Evolutionary conservation across 2,888 invertebrate genomes (phyloP).

Genomic region (Augochlorella aurata): DNA sequence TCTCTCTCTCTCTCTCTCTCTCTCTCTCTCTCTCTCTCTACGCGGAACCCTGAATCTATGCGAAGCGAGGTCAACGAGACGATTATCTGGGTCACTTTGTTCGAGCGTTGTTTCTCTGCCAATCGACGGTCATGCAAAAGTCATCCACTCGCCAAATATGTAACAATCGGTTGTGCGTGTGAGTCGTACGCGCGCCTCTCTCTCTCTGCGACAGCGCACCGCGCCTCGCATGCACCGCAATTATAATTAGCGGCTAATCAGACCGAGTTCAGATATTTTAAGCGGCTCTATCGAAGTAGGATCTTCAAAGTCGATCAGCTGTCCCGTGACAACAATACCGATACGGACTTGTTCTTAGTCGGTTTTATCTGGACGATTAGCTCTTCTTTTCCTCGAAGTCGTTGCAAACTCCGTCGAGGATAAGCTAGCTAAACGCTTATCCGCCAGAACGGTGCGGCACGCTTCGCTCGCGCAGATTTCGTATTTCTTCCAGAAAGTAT

Average conservation of each 20-base stretch:
- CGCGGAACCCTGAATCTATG: background rate
- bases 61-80: background rate
- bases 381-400: background rate
- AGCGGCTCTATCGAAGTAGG: slow-evolving; percentile 58
- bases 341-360: background rate
- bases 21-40: background rate
- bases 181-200: slow-evolving; percentile 23
- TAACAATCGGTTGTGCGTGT: slow-evolving; percentile 24
- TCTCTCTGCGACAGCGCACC: slow-evolving; percentile 20
- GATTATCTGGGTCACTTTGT: slow-evolving; percentile 10
- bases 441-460: too few relatives aligned
- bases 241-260: slow-evolving; percentile 78
- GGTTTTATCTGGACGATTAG: slow-evolving; percentile 16
- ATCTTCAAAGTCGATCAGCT: slow-evolving; percentile 60
- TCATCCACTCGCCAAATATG: slow-evolving; percentile 20
- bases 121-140: slow-evolving; percentile 8
- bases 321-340: slow-evolving; percentile 51
- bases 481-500: too few relatives aligned
- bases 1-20: background rate
- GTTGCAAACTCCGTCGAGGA: background rate
- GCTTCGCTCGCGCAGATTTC: too few relatives aligned
- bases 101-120: background rate
- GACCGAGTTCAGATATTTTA: slow-evolving; percentile 73
- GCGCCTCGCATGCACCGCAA: slow-evolving; percentile 46
- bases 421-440: too few relatives aligned